Percentiles rank a stretch among this genome's conserved stretches.
phyloP scores from a whole-genome alignment of 2,797 vertebrate genomes.

The Rhincodon typus region DNA sequence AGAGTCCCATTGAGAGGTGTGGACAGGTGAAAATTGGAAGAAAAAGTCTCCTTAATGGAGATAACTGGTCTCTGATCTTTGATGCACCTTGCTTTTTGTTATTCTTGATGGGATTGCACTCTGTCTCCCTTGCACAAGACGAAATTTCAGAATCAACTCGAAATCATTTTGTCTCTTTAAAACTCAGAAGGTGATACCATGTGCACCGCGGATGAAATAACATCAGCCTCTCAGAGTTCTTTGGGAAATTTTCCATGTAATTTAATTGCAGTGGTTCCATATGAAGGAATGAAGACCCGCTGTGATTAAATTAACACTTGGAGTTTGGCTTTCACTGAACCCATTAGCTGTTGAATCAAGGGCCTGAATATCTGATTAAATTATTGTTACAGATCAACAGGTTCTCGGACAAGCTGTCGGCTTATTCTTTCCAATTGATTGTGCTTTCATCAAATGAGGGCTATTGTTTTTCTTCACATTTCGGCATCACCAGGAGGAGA shows the following conservation, averaged over 20 bases:
- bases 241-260: background rate
- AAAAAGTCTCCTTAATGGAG: background rate
- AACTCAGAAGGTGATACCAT: background rate
- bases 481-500: background rate
- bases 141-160: background rate
- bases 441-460: background rate
- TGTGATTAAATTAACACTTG: conserved; percentile 24
- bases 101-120: background rate
- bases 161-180: background rate
- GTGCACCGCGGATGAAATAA: no score
- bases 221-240: background rate
- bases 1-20: background rate
- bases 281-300: background rate
- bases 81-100: no score
- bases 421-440: background rate
- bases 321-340: background rate
- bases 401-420: background rate
- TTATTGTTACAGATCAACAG: background rate
- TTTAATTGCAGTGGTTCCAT: background rate
- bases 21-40: background rate
- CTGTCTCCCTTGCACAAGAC: background rate
- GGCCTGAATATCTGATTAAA: background rate
- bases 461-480: background rate
- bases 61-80: background rate
- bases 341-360: background rate